Base-by-base conservation (phyloP, 2,797 vertebrate species). In the Menidia menidia region DNA sequence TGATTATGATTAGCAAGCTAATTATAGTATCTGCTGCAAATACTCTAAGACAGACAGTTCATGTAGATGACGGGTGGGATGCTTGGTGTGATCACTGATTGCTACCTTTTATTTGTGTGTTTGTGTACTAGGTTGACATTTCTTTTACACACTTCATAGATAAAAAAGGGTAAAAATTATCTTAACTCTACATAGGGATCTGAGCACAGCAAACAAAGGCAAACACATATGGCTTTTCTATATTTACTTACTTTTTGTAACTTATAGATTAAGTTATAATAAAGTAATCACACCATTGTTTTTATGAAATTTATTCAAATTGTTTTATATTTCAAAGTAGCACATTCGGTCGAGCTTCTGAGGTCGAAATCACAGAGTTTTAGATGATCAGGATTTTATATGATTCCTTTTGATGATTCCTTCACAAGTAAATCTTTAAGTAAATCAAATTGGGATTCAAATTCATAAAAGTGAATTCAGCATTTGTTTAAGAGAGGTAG, bases 1-100 rank as follows among this genome's bases (percentile, higher is more conserved):
- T 92, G 89, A 93, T 92, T 92, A 93, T 92, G 89, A 94, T 93
- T 93, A 94, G 86, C 80, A 65, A 64, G 87, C 85, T 93, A 93
- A 94, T 94, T 93, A 93, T 87, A 89, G 88, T 83, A 87, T 89
- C 89, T 88, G 80, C 86, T 89, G 82, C 72, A 85, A 71, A 89
- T 84, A 88, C 56, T 81, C 86, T 60, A 64, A 83, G 86, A 86
- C 84, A 90, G 63, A 82, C 45, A 85, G 77, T 89, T 90, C 87
- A 86, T 88, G 86, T 67, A 59, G 68, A 76, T 53, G 57, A 52
- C 64, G 70, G 69, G 78, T 82, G 82, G 77, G 77, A 76, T 83
- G 68, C 70, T 72, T 60, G 64, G 71, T 70, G 75, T 82, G 72
- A 83, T 78, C 30, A 1, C 69, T 86, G 86, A 87, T 85, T 89